Evolutionary conservation across 1,140 invertebrate genomes (phyloP).

Genomic region (Drosophila sucinea): DNA sequence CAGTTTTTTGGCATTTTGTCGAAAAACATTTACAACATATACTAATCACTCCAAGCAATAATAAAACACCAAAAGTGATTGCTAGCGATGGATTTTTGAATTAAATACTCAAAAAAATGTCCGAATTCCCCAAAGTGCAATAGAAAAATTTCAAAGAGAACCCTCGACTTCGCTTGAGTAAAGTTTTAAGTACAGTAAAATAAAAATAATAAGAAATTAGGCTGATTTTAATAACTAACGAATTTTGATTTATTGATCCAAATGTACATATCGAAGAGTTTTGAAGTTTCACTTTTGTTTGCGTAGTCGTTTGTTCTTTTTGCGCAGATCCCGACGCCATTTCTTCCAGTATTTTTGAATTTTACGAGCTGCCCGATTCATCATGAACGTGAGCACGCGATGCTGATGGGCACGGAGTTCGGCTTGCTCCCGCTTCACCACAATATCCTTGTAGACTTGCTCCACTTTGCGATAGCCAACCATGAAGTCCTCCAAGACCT

Average conservation of each 20-base stretch:
- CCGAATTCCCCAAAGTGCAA: no score
- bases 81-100: no score
- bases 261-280: neutral
- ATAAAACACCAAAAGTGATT: no score
- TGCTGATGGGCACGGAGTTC: slow-evolving; percentile 26
- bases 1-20: no score
- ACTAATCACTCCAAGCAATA: no score
- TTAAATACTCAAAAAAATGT: no score
- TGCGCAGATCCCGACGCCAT: slow-evolving; percentile 46
- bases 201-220: no score
- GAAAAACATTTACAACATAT: no score
- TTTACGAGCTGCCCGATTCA: slow-evolving; percentile 57
- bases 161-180: no score
- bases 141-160: no score
- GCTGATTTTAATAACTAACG: neutral
- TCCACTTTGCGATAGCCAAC: slow-evolving; percentile 30
- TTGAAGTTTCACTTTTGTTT: neutral
- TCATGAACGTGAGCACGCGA: slow-evolving; percentile 29
- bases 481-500: slow-evolving; percentile 34
- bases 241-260: neutral
- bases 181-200: no score
- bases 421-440: slow-evolving; percentile 52
- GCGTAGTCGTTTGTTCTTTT: slow-evolving; percentile 20
- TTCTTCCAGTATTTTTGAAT: slow-evolving; percentile 64
- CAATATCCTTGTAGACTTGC: slow-evolving; percentile 48